A percentile compares a stretch with the other conserved stretches of the same genome.
phyloP scores from a whole-genome alignment of 2,113 vertebrate genomes.

The Daubentonia madagascariensis region DNA sequence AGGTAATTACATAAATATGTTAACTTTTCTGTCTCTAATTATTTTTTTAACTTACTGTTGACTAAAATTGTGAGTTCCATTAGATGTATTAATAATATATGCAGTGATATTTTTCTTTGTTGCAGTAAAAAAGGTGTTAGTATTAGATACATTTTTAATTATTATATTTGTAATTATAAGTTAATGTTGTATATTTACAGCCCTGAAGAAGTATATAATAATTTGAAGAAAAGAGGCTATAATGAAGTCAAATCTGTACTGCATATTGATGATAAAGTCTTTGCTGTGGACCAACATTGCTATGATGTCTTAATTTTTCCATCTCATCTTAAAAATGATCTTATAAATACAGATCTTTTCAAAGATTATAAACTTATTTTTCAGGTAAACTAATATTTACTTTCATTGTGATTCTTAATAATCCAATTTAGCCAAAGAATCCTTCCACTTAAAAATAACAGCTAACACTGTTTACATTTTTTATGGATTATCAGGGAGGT shows the following conservation, averaged over 20 bases:
- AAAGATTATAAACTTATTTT: constrained; percentile 88
- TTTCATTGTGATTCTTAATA: constrained; percentile 30
- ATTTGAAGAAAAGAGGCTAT: constrained; percentile 86
- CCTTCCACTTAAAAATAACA: not conserved
- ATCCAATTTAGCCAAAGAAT: not conserved
- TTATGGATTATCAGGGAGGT: not conserved
- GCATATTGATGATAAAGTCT: constrained; percentile 82
- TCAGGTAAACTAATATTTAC: constrained; percentile 86
- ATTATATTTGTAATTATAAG: constrained; percentile 36
- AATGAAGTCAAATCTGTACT: constrained; percentile 83
- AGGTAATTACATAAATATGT: not conserved
- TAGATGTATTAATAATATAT: not conserved
- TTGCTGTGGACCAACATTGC: constrained; percentile 91
- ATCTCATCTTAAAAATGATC: constrained; percentile 84
- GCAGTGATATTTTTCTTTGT: constrained; percentile 14
- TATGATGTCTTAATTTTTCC: constrained; percentile 90
- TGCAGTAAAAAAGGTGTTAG: not conserved
- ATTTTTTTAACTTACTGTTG: constrained; percentile 18
- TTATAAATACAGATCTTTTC: constrained; percentile 85
- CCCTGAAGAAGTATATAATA: constrained; percentile 84
- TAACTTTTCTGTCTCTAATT: constrained; percentile 34
- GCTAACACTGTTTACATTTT: not conserved
- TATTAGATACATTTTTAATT: constrained; percentile 23
- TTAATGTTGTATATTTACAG: constrained; percentile 80
- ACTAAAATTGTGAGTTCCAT: constrained; percentile 30